Evolutionary conservation across 30 jellyfish, hydroid and myxozoan species (phyloP).

Genomic region (Catostylus mosaicus): DNA sequence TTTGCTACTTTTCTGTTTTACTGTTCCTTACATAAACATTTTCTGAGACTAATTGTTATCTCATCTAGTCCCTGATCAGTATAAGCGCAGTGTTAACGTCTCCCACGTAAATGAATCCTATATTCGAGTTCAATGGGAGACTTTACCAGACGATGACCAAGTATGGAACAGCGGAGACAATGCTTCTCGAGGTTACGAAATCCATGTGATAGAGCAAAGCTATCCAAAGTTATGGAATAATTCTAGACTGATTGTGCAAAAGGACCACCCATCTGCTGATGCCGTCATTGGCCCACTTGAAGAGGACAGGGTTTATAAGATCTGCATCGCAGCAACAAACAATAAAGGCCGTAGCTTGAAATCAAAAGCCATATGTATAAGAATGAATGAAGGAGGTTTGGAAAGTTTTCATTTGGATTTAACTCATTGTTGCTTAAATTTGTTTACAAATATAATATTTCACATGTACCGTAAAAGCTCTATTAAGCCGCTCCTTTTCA

Average conservation of each 20-base stretch:
- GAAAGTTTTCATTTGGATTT: neutral
- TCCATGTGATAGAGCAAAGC: slow-evolving; percentile 7
- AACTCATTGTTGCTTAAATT: too few relatives aligned
- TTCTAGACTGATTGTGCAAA: too few relatives aligned
- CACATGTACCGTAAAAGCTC: too few relatives aligned
- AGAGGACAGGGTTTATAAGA: neutral
- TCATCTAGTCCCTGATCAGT: slow-evolving; percentile 25
- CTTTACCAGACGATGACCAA: neutral
- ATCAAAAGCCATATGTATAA: neutral
- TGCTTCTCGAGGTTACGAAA: slow-evolving; percentile 12
- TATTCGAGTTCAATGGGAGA: slow-evolving; percentile 8
- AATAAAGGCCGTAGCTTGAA: slow-evolving; percentile 1
- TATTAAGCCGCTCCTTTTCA: too few relatives aligned
- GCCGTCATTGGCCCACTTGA: slow-evolving; percentile 20
- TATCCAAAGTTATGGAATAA: neutral
- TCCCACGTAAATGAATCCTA: neutral
- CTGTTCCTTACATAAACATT: too few relatives aligned
- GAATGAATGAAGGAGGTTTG: slow-evolving; percentile 45
- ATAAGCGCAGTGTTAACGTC: neutral
- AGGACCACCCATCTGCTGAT: neutral
- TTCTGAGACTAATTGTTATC: too few relatives aligned
- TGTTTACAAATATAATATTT: too few relatives aligned
- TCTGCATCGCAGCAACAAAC: slow-evolving; percentile 18
- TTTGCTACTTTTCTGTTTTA: too few relatives aligned
- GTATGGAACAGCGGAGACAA: slow-evolving; percentile 9